phyloP scores from a whole-genome alignment of 2,888 invertebrate species.

The Anoplius nigerrimus region DNA sequence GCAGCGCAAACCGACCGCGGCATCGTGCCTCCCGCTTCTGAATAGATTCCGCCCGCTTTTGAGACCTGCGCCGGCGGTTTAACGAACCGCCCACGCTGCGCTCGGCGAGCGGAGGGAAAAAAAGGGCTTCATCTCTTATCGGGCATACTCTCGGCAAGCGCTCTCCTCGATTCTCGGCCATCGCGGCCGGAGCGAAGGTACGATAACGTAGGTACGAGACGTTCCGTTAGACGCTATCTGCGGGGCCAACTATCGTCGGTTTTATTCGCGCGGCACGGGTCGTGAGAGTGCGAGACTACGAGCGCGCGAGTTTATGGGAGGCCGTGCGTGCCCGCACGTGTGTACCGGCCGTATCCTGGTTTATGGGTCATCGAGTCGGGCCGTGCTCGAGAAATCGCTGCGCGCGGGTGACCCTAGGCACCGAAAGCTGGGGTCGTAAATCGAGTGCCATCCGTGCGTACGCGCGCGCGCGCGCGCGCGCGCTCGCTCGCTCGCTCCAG shows the following conservation, averaged over 20 bases:
- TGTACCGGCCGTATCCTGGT: constrained; percentile 47
- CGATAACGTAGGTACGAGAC: too few relatives aligned
- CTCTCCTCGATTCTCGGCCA: too few relatives aligned
- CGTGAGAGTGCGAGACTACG: not conserved
- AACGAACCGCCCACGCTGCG: too few relatives aligned
- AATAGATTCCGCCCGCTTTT: too few relatives aligned
- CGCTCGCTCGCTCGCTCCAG: constrained; percentile 1
- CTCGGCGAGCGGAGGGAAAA: too few relatives aligned
- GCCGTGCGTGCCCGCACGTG: constrained; percentile 18
- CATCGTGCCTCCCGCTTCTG: not conserved
- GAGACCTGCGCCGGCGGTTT: too few relatives aligned
- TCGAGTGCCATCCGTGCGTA: not conserved
- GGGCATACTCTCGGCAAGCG: too few relatives aligned
- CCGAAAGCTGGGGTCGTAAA: not conserved
- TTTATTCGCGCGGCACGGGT: too few relatives aligned
- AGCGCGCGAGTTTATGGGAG: constrained; percentile 7
- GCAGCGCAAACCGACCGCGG: too few relatives aligned
- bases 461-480: not conserved
- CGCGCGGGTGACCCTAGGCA: constrained; percentile 1
- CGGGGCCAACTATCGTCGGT: not conserved
- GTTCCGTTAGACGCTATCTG: not conserved
- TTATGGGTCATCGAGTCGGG: constrained; percentile 57
- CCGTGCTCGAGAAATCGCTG: constrained; percentile 39
- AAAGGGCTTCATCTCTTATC: too few relatives aligned
- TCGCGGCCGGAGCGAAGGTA: too few relatives aligned